These are phyloP conservation scores for Phyto melanocephala DNA, from an alignment of 2,888 invertebrate species.

Conservation along the genomic window DNA sequence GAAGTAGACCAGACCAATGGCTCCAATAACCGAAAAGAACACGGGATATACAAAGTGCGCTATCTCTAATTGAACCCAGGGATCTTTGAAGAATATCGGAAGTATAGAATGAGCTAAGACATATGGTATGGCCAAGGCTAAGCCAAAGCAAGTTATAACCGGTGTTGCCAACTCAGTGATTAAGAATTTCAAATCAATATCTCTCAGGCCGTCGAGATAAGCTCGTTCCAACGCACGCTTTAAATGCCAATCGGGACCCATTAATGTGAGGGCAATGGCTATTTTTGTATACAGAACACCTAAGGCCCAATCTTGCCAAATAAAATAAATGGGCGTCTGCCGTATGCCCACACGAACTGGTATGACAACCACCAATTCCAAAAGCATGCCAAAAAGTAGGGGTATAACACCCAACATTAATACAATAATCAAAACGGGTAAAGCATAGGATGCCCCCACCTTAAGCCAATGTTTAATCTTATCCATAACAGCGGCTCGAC, in stretches of 20 bases:
- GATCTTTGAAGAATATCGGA: conserved; percentile 83
- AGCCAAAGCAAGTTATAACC: conserved; percentile 91
- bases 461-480: conserved; percentile 87
- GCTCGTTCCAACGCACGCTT: conserved; percentile 94
- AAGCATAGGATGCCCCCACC: conserved; percentile 86
- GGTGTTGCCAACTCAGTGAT: conserved; percentile 93
- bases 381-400: conserved; percentile 91
- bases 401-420: conserved; percentile 94
- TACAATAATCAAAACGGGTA: conserved; percentile 84
- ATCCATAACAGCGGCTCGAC: conserved; percentile 87
- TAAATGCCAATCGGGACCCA: conserved; percentile 98
- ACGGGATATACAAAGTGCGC: conserved; percentile 94
- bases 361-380: conserved; percentile 94
- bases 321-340: conserved; percentile 92
- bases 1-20: conserved; percentile 86
- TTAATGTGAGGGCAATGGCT: conserved; percentile 96
- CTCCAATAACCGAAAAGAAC: conserved; percentile 85
- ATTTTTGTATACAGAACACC: conserved; percentile 99
- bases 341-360: conserved; percentile 95
- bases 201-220: conserved; percentile 94
- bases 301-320: conserved; percentile 98
- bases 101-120: conserved; percentile 89
- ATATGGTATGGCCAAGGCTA: conserved; percentile 96
- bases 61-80: conserved; percentile 86
- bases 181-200: conserved; percentile 93